Conservation (phyloP, 2,797 vertebrate genomes). For the Agapornis canus region DNA sequence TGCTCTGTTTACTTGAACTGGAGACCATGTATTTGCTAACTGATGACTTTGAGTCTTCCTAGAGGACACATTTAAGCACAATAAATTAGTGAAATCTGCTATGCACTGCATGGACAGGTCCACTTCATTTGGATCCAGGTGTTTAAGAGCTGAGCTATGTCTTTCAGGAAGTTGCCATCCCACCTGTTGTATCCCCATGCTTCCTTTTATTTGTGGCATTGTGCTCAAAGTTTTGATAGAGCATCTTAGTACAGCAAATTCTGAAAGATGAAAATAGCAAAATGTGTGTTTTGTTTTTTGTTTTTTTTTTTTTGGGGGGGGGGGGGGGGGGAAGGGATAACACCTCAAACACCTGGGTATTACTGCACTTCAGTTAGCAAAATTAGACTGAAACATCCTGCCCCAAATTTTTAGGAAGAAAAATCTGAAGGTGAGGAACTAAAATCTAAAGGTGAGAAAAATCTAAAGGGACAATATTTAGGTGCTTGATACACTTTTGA, state of each 20-base stretch:
- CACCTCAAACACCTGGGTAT: neutral
- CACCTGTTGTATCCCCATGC: neutral
- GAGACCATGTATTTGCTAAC: neutral
- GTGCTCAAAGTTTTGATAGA: neutral
- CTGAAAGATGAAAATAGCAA: neutral
- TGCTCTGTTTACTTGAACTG: neutral
- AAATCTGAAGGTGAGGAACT: neutral
- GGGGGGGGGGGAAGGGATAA: too few relatives aligned
- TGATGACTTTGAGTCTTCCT: neutral
- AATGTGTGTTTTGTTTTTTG: neutral
- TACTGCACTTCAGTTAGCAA: neutral
- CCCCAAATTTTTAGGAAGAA: neutral
- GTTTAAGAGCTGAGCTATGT: neutral
- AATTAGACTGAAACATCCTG: neutral
- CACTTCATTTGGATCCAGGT: neutral
- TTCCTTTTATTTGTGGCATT: neutral
- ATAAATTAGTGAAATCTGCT: neutral
- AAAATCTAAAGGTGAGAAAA: neutral
- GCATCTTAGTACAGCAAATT: neutral
- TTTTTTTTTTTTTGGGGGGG: neutral
- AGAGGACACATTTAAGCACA: neutral
- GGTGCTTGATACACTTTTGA: neutral
- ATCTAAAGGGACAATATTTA: neutral
- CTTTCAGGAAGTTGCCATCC: neutral
- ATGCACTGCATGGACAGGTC: neutral